Base-by-base conservation (phyloP, 2,113 vertebrate genomes). In the Callionymus lyra region DNA sequence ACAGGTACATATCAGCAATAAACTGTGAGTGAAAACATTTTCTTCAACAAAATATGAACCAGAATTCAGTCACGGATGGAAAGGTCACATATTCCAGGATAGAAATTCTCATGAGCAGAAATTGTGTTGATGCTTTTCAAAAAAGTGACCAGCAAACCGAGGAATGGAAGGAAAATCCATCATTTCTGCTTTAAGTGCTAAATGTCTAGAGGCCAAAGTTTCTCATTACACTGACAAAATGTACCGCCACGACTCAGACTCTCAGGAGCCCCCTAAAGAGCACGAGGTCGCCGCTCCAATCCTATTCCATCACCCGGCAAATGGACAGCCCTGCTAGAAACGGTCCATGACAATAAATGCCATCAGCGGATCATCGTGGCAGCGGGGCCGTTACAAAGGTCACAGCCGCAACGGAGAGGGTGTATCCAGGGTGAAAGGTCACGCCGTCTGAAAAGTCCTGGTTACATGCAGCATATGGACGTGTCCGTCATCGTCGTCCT, bases 341-440 rank as follows among this genome's bases (percentile, higher is more conserved):
- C 71, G 63, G 38, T 63, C 70, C 73, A 53, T 68, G 73, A 72
- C 70, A 68, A 67, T 53, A 70, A 71, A 78, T 64, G 61, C 47
- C 63, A 65, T 65, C 57, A 66, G 59, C 34, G 14, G 61, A 73
- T 73, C 66, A 59, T 15, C 59, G 38, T 17, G 35, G 47, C 56
- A 40, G 47, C 31, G 12, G 50, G 62, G 65, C 35, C 61, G 55
- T 9, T 19, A 34, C 53, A 72, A 65, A 75, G 73, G 77, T 76
- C 70, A 66, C 21, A 33, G 42, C 55, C 67, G 42, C 45, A 55
- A 57, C 38, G 44, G 54, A 44, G 58, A 65, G 51, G 72, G 57
- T 56, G 65, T 53, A 37, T 44, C 44, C 1, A 6, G 38, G 72
- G 65, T 71, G 35, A 68, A 58, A 75, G 65, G 59, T 74, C 66